phyloP scores from a whole-genome alignment of 2,888 invertebrate species.

The Petrolisthes cinctipes region DNA sequence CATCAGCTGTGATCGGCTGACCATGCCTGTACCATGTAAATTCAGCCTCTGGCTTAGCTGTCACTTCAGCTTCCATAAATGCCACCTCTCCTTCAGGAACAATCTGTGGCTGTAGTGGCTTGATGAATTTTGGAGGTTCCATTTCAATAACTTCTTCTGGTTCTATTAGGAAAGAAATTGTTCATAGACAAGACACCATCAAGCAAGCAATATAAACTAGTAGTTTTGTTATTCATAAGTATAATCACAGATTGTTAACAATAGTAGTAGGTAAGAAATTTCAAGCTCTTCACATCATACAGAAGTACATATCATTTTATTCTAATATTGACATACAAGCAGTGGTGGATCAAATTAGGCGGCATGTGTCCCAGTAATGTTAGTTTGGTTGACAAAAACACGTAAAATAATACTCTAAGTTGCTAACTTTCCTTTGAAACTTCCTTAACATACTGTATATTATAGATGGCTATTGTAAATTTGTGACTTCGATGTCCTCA shows the following conservation, averaged over 20 bases:
- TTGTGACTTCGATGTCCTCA: too few relatives aligned
- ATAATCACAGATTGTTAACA: neutral
- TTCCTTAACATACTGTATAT: too few relatives aligned
- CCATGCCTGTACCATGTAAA: conserved; percentile 89
- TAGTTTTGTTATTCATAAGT: neutral
- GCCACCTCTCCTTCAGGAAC: conserved; percentile 82
- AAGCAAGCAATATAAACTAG: conserved; percentile 18
- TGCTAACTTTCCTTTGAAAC: too few relatives aligned
- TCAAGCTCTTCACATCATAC: neutral
- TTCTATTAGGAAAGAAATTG: conserved; percentile 59
- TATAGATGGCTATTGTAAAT: too few relatives aligned
- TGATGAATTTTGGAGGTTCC: conserved; percentile 80
- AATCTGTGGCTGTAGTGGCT: conserved; percentile 79
- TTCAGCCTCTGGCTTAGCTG: conserved; percentile 82
- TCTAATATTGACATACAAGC: neutral
- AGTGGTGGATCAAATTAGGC: neutral
- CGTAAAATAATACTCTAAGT: too few relatives aligned
- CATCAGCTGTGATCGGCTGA: conserved; percentile 74
- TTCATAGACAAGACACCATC: conserved; percentile 7
- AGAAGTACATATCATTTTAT: neutral
- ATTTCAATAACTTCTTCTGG: conserved; percentile 72
- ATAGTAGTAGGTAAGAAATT: neutral
- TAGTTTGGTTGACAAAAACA: too few relatives aligned
- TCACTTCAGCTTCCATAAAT: conserved; percentile 82
- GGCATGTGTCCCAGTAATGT: too few relatives aligned